Conservation (phyloP, 2,797 vertebrate genomes). For the Kryptolebias ocellatus region DNA sequence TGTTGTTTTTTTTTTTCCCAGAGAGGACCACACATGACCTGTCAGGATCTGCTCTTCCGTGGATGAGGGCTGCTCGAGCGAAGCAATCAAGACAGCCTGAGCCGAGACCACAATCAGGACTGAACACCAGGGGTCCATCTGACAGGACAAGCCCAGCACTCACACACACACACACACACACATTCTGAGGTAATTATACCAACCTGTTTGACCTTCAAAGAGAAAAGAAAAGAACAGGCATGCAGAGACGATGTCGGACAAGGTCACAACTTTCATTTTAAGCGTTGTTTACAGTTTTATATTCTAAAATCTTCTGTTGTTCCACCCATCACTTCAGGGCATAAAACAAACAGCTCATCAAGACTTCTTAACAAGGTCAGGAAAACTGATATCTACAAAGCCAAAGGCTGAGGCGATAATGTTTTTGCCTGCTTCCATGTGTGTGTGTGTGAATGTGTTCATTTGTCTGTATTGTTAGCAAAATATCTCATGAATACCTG, state of each 20-base stretch:
- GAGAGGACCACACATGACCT: slow-evolving; percentile 37
- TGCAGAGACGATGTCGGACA: slow-evolving; percentile 28
- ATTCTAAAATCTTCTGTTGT: background rate
- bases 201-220: slow-evolving; percentile 48
- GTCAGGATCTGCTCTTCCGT: slow-evolving; percentile 43
- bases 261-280: slow-evolving; percentile 43
- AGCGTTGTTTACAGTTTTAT: slow-evolving; percentile 22
- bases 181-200: slow-evolving; percentile 42
- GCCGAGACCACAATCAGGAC: slow-evolving; percentile 66
- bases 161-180: slow-evolving; percentile 35
- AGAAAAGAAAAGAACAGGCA: slow-evolving; percentile 34
- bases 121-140: slow-evolving; percentile 50
- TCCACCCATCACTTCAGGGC: background rate
- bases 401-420: too few species aligned
- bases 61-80: slow-evolving; percentile 44
- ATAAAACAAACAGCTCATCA: slow-evolving; percentile 4
- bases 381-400: background rate
- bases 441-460: too few species aligned
- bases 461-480: too few species aligned
- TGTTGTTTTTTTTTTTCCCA: slow-evolving; percentile 1
- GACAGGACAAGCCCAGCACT: slow-evolving; percentile 27
- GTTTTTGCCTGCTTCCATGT: too few species aligned
- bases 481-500: too few species aligned
- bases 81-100: slow-evolving; percentile 56
- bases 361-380: background rate